A percentile compares a stretch with the other conserved stretches of the same genome.
phyloP scores from a whole-genome alignment of 2,888 invertebrate genomes.

The Drosophila phalerata region DNA sequence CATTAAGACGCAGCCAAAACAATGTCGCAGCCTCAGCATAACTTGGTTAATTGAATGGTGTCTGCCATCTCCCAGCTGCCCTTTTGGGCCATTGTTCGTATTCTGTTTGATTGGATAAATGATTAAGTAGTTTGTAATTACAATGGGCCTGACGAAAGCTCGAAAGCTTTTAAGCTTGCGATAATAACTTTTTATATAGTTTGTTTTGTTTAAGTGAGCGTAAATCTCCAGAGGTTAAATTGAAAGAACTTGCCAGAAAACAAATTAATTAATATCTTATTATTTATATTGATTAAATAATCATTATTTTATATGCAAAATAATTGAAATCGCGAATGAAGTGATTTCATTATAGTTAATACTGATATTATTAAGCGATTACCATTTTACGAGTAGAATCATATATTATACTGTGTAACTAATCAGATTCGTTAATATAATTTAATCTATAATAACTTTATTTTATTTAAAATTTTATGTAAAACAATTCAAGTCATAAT shows the following conservation, averaged over 20 bases:
- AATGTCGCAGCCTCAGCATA: conserved; percentile 41
- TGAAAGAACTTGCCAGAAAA: background rate
- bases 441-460: too few relatives aligned
- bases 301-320: background rate
- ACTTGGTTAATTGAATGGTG: conserved; percentile 65
- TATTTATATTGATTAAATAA: background rate
- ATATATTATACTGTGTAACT: too few relatives aligned
- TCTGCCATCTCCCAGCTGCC: background rate
- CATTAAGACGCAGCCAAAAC: conserved; percentile 49
- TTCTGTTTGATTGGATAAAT: conserved; percentile 58
- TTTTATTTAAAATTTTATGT: too few relatives aligned
- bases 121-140: conserved; percentile 68
- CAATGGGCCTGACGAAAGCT: conserved; percentile 6
- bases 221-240: conserved; percentile 2
- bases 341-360: background rate
- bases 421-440: too few relatives aligned
- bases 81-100: conserved; percentile 34
- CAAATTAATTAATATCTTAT: conserved; percentile 1
- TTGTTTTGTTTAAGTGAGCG: conserved; percentile 8
- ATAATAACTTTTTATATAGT: conserved; percentile 27
- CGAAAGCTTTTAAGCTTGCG: background rate
- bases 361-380: background rate
- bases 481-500: too few relatives aligned
- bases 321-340: background rate
- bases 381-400: background rate